phyloP scores from a whole-genome alignment of 2,888 invertebrate species.

The Trilocha varians region DNA sequence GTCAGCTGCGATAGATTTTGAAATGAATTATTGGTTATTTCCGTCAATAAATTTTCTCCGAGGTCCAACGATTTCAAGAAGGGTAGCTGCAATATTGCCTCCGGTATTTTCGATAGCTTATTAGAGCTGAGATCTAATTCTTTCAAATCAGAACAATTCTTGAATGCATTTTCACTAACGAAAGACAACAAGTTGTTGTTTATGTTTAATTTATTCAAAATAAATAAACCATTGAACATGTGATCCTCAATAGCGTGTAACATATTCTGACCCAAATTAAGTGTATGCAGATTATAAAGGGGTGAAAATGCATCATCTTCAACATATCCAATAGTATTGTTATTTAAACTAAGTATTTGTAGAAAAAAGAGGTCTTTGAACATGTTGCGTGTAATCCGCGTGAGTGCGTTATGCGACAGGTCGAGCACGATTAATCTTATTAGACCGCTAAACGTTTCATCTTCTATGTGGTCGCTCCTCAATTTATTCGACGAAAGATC shows the following conservation, averaged over 20 bases:
- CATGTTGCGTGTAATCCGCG: conserved; percentile 84
- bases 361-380: conserved; percentile 91
- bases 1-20: conserved; percentile 89
- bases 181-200: conserved; percentile 87
- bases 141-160: conserved; percentile 89
- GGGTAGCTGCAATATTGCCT: conserved; percentile 84
- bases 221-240: conserved; percentile 87
- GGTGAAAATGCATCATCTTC: conserved; percentile 90
- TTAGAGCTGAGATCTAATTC: conserved; percentile 93
- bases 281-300: conserved; percentile 89
- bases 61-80: conserved; percentile 91
- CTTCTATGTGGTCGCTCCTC: conserved; percentile 88
- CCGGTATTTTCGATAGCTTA: conserved; percentile 86
- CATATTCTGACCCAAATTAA: conserved; percentile 91
- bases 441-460: conserved; percentile 88
- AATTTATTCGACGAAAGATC: conserved; percentile 90
- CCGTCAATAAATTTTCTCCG: conserved; percentile 90
- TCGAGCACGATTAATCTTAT: conserved; percentile 90
- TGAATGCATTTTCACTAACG: conserved; percentile 85
- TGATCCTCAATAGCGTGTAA: conserved; percentile 84
- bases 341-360: conserved; percentile 87
- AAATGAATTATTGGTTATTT: conserved; percentile 88
- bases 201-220: conserved; percentile 86
- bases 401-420: conserved; percentile 86
- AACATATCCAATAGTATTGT: conserved; percentile 87